A percentile compares a stretch with the other conserved stretches of the same genome.
Evolutionary conservation across 2,888 invertebrate species (phyloP).

Genomic region (Acronicta leporina): DNA sequence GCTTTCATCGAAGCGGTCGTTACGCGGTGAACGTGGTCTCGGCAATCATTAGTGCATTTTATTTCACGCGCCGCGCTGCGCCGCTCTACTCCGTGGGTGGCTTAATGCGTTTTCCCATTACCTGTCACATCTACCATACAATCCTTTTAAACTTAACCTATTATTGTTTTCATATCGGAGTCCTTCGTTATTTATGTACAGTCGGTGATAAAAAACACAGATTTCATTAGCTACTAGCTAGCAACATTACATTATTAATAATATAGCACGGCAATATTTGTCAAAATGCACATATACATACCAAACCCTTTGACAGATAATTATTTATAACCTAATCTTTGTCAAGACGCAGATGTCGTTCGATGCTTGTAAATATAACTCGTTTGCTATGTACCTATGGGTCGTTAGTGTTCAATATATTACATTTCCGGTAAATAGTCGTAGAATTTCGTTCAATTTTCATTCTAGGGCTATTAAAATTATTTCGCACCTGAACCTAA

Average conservation of each 20-base stretch:
- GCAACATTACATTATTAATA: no score
- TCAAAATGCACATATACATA: no score
- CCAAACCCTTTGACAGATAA: no score
- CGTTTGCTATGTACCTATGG: no score
- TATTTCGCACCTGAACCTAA: constrained; percentile 24
- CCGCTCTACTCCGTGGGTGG: constrained; percentile 62
- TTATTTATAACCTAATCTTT: no score
- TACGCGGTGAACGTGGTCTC: constrained; percentile 55
- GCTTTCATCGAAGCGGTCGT: constrained; percentile 67
- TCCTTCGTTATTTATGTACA: constrained; percentile 33
- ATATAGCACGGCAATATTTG: no score
- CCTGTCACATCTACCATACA: constrained; percentile 71
- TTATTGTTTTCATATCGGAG: constrained; percentile 62
- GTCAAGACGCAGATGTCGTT: no score
- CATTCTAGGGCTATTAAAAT: constrained; percentile 36
- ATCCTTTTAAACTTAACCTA: constrained; percentile 61
- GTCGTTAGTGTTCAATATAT: no score
- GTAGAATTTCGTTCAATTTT: constrained; percentile 18
- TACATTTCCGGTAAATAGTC: no score
- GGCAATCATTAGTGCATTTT: constrained; percentile 81
- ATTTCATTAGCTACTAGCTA: no score
- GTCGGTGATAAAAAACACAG: no score
- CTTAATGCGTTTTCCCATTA: constrained; percentile 83
- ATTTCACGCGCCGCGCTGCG: constrained; percentile 67
- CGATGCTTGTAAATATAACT: no score